These are phyloP conservation scores for Lynx canadensis DNA, from an alignment of 2,113 vertebrate genomes.

Conservation along the genomic window DNA sequence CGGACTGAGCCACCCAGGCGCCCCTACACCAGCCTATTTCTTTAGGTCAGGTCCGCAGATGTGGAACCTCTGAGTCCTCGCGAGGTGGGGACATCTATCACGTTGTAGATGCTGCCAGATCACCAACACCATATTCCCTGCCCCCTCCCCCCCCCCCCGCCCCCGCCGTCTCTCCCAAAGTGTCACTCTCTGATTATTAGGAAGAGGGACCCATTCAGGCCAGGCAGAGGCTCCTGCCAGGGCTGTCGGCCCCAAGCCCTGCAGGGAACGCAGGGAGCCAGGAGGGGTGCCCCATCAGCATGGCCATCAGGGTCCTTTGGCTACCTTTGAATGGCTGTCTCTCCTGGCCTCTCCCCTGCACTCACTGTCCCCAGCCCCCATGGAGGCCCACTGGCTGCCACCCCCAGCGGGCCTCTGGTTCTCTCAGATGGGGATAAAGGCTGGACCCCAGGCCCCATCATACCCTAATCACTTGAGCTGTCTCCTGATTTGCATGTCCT, in stretches of 20 bases:
- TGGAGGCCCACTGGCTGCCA: background rate
- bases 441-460: background rate
- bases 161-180: background rate
- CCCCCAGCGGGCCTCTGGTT: background rate
- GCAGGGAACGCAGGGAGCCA: background rate
- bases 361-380: fast-evolving
- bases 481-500: conserved; percentile 53
- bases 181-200: background rate
- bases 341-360: background rate
- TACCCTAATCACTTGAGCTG: conserved; percentile 3
- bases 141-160: too few relatives aligned
- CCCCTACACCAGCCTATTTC: fast-evolving
- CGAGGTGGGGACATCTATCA: fast-evolving
- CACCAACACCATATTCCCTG: fast-evolving
- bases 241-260: background rate
- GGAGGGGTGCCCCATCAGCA: fast-evolving
- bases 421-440: background rate
- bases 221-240: background rate
- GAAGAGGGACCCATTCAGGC: background rate
- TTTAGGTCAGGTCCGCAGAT: background rate
- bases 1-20: too few relatives aligned
- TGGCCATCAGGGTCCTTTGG: fast-evolving
- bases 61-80: fast-evolving
- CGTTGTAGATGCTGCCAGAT: fast-evolving
- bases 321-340: background rate